Conservation (phyloP, 2,797 vertebrate species). For the Discoglossus pictus region DNA sequence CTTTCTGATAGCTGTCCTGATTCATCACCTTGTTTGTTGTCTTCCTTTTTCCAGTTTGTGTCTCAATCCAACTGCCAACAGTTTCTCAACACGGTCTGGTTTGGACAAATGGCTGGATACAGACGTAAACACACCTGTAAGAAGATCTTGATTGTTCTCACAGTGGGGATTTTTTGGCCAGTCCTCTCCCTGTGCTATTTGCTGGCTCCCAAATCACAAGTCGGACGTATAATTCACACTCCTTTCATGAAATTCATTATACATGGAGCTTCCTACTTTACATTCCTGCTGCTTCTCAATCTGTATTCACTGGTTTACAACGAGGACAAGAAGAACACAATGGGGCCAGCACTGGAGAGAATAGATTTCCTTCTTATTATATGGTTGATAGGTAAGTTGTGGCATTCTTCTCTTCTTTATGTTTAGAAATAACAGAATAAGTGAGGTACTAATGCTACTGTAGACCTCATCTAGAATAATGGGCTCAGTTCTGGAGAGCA, state of each 20-base stretch:
- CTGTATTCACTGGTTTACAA: constrained; percentile 97
- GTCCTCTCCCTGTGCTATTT: constrained; percentile 94
- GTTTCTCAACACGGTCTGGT: constrained; percentile 98
- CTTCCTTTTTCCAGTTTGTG: constrained; percentile 81
- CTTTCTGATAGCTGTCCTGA: too few relatives aligned
- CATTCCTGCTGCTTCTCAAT: constrained; percentile 92
- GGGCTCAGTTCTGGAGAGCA: too few relatives aligned
- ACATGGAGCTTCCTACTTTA: constrained; percentile 97
- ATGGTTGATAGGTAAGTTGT: constrained; percentile 91
- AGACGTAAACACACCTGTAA: constrained; percentile 94
- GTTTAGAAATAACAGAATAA: too few relatives aligned
- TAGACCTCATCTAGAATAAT: too few relatives aligned
- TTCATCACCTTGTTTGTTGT: constrained; percentile 14
- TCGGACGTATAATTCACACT: constrained; percentile 95
- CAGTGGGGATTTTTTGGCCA: constrained; percentile 91
- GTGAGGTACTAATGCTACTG: too few relatives aligned
- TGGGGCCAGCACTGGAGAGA: constrained; percentile 90
- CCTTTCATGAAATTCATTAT: constrained; percentile 99
- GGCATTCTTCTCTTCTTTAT: not conserved
- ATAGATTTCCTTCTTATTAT: constrained; percentile 96
- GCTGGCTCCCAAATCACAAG: constrained; percentile 89
- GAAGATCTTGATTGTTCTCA: constrained; percentile 92
- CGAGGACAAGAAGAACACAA: constrained; percentile 90
- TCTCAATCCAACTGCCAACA: constrained; percentile 98
- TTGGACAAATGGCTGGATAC: constrained; percentile 95